Percentiles rank a stretch among this genome's conserved stretches.
phyloP scores from a whole-genome alignment of 1,140 invertebrate genomes.

The Papilio helenus region DNA sequence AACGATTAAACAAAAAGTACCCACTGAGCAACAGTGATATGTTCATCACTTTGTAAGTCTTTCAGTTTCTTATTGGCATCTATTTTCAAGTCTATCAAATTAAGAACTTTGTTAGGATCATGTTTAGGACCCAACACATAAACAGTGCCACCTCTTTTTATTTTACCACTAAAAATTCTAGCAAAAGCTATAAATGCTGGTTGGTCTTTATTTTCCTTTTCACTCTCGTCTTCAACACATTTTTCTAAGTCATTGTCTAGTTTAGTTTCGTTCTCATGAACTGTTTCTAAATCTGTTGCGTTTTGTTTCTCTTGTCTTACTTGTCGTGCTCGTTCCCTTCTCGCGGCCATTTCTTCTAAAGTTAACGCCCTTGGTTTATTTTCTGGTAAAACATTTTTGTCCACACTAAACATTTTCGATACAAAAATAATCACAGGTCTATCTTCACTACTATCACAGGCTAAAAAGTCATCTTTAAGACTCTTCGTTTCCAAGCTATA shows the following conservation, averaged over 20 bases:
- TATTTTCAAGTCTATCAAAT: slow-evolving; percentile 75
- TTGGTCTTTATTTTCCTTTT: slow-evolving; percentile 80
- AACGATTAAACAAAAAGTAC: slow-evolving; percentile 52
- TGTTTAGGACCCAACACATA: slow-evolving; percentile 96
- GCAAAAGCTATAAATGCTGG: slow-evolving; percentile 96
- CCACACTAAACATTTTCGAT: slow-evolving; percentile 97
- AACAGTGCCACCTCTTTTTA: slow-evolving; percentile 90
- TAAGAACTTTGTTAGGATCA: slow-evolving; percentile 87
- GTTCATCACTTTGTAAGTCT: slow-evolving; percentile 86
- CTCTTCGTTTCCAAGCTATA: slow-evolving; percentile 88
- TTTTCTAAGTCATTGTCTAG: slow-evolving; percentile 60
- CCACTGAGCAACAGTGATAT: slow-evolving; percentile 79
- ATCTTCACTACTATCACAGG: slow-evolving; percentile 86
- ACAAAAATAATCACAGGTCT: slow-evolving; percentile 94
- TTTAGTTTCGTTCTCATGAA: slow-evolving; percentile 79
- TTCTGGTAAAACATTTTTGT: slow-evolving; percentile 87
- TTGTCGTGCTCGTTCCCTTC: slow-evolving; percentile 88
- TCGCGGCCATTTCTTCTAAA: slow-evolving; percentile 88
- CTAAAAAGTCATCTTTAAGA: slow-evolving; percentile 90
- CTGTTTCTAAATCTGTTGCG: slow-evolving; percentile 79
- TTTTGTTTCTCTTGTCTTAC: slow-evolving; percentile 84
- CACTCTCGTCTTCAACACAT: slow-evolving; percentile 62
- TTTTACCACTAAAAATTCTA: slow-evolving; percentile 94
- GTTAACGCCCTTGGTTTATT: slow-evolving; percentile 90
- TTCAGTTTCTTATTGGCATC: slow-evolving; percentile 85